Evolutionary conservation across 2,797 vertebrate genomes (phyloP), one percentile per base, ranked within the genome.

Genomic region (Xenops minutus): DNA sequence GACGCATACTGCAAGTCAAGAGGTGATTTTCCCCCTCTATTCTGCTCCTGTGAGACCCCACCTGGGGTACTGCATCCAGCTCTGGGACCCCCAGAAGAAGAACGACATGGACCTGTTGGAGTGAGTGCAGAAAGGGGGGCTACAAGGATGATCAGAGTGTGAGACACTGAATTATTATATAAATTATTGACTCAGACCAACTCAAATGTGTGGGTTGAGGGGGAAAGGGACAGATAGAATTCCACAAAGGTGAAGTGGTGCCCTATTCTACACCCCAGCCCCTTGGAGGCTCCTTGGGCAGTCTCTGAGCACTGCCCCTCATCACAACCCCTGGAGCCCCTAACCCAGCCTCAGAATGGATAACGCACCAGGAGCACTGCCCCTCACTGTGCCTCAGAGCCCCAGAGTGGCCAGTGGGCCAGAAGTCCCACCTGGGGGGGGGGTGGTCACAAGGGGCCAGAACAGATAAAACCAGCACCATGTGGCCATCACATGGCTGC

Each of bases 1-100:
- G 12, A 64, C 2, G 9, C 16, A 58, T 24, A 43, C 19, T 69
- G 18, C 0, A 2, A 41, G 22, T 9, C 9, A 5, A 72, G 26
- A 36, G 9, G 10, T 41, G 39, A 43, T 67, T 59, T 19, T 73
- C 4, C 9, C 6, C 14, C 9, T 72, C 34, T 36, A 9, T 11
- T 59, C 2, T 0, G 9, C 26, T 32, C 34, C 46, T 6, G 5
- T 51, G 58, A 71, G 51, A 83, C 18, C 24, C n/a, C 29, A 39
- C 12, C 19, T 48, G 19, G 39, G 52, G 22, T 18, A 48, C 27
- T 24, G 23, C 30, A 61, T n/a, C 30, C 41, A 85, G 34, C 11
- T 54, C 34, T 48, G 41, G 8, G 15, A 3, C 6, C 27, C 12
- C 39, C 46, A 66, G 16, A 19, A 66, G 34, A 51, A 66, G 15